phyloP scores from a whole-genome alignment of 2,888 invertebrate species.

The Sipha maydis region DNA sequence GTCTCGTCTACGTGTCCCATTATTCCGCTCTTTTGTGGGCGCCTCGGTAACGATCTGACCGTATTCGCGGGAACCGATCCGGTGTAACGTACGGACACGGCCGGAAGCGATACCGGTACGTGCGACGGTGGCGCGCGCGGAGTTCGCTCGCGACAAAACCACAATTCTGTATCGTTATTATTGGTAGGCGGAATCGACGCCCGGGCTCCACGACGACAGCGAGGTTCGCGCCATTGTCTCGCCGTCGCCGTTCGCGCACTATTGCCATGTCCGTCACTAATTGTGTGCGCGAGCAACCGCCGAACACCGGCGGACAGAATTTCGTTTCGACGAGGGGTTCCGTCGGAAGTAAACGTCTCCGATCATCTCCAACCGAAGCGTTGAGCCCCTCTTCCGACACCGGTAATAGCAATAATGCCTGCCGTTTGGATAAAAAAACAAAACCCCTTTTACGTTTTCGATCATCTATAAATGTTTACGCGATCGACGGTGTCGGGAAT shows the following conservation, averaged over 20 bases:
- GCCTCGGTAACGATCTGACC: background rate
- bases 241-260: background rate
- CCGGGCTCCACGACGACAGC: background rate
- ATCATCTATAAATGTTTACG: too few relatives aligned
- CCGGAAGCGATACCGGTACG: conserved; percentile 43
- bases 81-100: background rate
- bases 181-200: too few relatives aligned
- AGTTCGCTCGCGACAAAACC: background rate
- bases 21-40: conserved; percentile 37
- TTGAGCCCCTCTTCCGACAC: too few relatives aligned
- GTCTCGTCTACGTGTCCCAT: conserved; percentile 52
- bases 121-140: too few relatives aligned
- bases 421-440: too few relatives aligned
- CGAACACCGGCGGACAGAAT: background rate
- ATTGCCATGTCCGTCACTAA: background rate
- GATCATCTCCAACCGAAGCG: too few relatives aligned
- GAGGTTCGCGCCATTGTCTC: background rate
- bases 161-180: too few relatives aligned
- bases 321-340: too few relatives aligned
- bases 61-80: conserved; percentile 50
- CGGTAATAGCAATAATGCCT: too few relatives aligned
- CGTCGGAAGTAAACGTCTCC: too few relatives aligned
- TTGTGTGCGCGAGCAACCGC: background rate
- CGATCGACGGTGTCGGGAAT: too few relatives aligned
- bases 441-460: too few relatives aligned